These are phyloP conservation scores for Phocoena sinus DNA, from an alignment of 2,113 vertebrate genomes.

Conservation along the genomic window DNA sequence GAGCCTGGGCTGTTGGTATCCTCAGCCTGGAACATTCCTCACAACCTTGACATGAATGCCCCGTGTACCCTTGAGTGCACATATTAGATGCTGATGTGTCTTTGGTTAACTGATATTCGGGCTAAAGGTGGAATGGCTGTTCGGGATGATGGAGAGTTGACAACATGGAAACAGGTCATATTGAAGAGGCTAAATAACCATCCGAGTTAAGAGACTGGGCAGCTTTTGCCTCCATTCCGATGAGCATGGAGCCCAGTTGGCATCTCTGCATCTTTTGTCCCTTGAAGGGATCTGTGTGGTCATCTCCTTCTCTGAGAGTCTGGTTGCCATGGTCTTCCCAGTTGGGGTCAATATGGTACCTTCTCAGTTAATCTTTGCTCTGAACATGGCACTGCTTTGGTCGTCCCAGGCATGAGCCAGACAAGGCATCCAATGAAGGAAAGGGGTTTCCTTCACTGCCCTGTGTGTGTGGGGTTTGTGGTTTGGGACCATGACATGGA, in stretches of 20 bases:
- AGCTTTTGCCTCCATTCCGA: background rate
- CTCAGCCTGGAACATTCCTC: background rate
- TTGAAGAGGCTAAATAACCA: background rate
- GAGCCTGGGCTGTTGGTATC: background rate
- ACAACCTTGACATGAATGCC: background rate
- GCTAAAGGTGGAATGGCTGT: background rate
- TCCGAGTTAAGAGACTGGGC: background rate
- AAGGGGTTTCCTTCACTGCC: accelerated
- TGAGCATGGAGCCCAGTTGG: background rate
- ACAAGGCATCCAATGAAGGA: background rate
- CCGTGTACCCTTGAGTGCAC: background rate
- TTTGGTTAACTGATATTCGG: background rate
- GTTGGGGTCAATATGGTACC: background rate
- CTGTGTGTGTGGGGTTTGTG: too few relatives aligned
- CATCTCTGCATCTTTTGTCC: background rate
- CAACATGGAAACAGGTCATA: background rate
- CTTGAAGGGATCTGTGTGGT: background rate
- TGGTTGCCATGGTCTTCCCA: too few relatives aligned
- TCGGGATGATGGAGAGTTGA: background rate
- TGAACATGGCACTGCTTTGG: background rate
- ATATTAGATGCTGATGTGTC: background rate
- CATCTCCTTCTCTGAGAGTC: background rate
- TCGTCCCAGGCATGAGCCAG: background rate
- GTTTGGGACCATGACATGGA: background rate
- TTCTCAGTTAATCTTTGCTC: background rate